phyloP scores from a whole-genome alignment of 1,140 invertebrate genomes.

The Leptinotarsa defecta region DNA sequence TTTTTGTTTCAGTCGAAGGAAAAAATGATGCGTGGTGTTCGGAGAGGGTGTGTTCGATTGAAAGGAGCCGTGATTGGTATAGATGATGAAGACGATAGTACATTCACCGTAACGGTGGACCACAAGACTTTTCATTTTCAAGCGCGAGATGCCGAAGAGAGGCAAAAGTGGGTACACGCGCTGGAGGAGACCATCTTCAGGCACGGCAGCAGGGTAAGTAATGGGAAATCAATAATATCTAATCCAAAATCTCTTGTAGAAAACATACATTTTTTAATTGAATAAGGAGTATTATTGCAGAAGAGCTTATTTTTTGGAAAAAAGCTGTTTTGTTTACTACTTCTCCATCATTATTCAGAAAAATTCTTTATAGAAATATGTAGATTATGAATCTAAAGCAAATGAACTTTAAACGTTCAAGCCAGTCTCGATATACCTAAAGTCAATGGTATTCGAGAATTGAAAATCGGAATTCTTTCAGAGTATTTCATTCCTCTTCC shows the following conservation, averaged over 20 bases:
- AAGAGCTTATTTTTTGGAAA: no score
- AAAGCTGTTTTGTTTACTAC: no score
- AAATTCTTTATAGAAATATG: no score
- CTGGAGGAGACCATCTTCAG: slow-evolving; percentile 92
- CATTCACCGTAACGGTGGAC: slow-evolving; percentile 98
- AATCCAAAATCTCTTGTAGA: not conserved
- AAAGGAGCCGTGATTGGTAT: slow-evolving; percentile 97
- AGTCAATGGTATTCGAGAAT: no score
- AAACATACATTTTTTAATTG: not conserved
- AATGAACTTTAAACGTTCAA: no score
- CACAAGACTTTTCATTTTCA: slow-evolving; percentile 99
- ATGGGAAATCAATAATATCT: not conserved
- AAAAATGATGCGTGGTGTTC: slow-evolving; percentile 96
- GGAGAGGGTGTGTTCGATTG: slow-evolving; percentile 92
- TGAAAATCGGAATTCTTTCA: no score
- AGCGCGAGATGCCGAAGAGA: slow-evolving; percentile 90
- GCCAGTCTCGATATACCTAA: no score
- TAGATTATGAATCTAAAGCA: no score
- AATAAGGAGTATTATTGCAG: no score
- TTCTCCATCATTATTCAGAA: no score
- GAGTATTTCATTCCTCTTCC: no score
- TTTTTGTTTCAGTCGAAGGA: slow-evolving; percentile 87
- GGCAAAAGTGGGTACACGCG: slow-evolving; percentile 93
- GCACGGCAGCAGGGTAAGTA: slow-evolving; percentile 69
- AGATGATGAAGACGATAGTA: slow-evolving; percentile 98